These are phyloP conservation scores for Holocentrus rufus DNA, from an alignment of 2,797 vertebrate genomes.

Conservation along the genomic window DNA sequence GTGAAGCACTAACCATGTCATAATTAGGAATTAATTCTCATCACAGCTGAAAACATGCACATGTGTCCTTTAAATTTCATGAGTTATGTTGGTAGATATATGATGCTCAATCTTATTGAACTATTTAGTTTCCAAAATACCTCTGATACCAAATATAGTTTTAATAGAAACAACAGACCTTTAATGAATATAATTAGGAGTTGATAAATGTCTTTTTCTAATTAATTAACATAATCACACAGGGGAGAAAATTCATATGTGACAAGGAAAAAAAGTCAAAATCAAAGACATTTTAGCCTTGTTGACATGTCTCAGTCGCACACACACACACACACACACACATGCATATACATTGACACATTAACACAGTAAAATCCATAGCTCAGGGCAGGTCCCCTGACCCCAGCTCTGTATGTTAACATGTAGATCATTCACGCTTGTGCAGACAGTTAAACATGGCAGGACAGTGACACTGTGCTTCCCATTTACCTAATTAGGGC, in stretches of 20 bases:
- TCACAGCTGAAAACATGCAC: too few species aligned
- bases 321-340: slow-evolving; percentile 13
- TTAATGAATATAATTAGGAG: not conserved
- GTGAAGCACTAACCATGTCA: too few species aligned
- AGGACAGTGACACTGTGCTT: slow-evolving; percentile 49
- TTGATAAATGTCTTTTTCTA: not conserved
- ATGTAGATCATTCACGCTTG: slow-evolving; percentile 42
- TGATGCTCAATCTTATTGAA: not conserved
- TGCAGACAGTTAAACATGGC: slow-evolving; percentile 23
- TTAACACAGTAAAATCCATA: not conserved
- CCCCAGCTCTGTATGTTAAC: slow-evolving; percentile 4
- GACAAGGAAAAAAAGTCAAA: not conserved
- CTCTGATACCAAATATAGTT: not conserved
- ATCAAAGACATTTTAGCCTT: not conserved
- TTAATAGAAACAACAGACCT: not conserved
- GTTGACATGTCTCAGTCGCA: not conserved
- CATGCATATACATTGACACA: slow-evolving; percentile 15
- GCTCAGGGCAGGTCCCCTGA: not conserved
- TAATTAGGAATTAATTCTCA: too few species aligned
- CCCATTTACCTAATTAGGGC: slow-evolving; percentile 55
- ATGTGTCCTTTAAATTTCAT: too few species aligned
- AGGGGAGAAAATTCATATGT: not conserved
- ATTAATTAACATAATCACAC: not conserved
- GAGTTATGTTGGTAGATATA: too few species aligned
- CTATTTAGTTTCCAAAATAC: not conserved